phyloP scores from a whole-genome alignment of 2,113 vertebrate genomes.

The Hippocampus mohnikei region DNA sequence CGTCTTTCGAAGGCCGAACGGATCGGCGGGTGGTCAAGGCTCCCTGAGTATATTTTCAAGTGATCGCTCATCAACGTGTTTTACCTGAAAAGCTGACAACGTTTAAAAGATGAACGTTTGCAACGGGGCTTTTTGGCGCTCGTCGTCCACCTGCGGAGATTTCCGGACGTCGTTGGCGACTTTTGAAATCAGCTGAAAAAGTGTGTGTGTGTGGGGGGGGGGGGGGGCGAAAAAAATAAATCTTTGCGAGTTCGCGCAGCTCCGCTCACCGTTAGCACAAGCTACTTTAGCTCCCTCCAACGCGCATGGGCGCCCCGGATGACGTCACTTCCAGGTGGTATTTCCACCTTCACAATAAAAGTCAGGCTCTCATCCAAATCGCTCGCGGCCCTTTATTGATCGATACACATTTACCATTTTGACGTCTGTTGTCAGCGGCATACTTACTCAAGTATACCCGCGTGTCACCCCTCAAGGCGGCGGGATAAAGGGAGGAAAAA shows the following conservation, averaged over 20 bases:
- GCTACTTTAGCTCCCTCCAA: neutral
- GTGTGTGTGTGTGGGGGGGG: no score
- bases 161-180: neutral
- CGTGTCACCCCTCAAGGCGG: no score
- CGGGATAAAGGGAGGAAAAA: no score
- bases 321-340: neutral
- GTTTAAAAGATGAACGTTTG: neutral
- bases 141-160: neutral
- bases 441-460: no score
- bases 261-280: neutral
- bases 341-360: constrained; percentile 20
- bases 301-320: neutral
- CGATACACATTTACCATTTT: no score
- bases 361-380: neutral
- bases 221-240: no score
- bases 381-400: no score
- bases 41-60: neutral
- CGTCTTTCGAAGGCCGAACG: neutral
- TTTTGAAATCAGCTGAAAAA: neutral
- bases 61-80: neutral
- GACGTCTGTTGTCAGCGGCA: no score
- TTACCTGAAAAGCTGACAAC: neutral
- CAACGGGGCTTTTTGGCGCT: neutral
- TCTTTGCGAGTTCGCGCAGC: neutral
- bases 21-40: neutral